These are phyloP conservation scores for Pelochelys cantorii DNA, from an alignment of 2,797 vertebrate species.

Conservation along the genomic window DNA sequence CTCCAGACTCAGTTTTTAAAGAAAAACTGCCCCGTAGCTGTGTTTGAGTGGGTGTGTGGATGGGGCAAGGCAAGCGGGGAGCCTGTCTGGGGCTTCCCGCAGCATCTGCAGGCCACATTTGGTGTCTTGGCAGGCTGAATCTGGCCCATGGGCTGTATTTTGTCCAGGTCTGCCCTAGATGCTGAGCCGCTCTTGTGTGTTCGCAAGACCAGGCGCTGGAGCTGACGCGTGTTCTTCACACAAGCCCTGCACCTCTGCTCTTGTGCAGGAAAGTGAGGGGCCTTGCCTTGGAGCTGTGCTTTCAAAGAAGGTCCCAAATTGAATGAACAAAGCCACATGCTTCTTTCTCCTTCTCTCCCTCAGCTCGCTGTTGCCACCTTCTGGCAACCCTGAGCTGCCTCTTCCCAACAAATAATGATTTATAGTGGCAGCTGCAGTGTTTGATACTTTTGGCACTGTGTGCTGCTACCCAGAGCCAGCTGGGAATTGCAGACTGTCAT, in stretches of 20 bases:
- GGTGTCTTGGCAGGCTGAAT: too few species aligned
- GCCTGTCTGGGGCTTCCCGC: too few species aligned
- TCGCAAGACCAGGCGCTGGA: background rate
- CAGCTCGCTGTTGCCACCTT: background rate
- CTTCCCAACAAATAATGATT: slow-evolving; percentile 14
- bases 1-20: too few species aligned
- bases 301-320: background rate
- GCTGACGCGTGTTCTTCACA: rapidly evolving
- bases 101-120: too few species aligned
- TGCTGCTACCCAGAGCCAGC: slow-evolving; percentile 51
- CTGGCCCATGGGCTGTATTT: too few species aligned
- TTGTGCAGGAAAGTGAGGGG: background rate
- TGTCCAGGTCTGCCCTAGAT: too few species aligned
- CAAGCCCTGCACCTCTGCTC: background rate
- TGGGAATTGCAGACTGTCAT: slow-evolving; percentile 49
- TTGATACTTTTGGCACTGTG: slow-evolving; percentile 45
- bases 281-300: background rate
- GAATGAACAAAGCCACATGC: too few species aligned
- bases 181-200: background rate
- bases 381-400: background rate
- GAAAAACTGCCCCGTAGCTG: too few species aligned
- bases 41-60: too few species aligned
- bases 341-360: background rate
- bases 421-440: slow-evolving; percentile 33
- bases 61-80: too few species aligned